Base-by-base conservation (phyloP, 2,113 vertebrate species). In the Damaliscus lunatus region DNA sequence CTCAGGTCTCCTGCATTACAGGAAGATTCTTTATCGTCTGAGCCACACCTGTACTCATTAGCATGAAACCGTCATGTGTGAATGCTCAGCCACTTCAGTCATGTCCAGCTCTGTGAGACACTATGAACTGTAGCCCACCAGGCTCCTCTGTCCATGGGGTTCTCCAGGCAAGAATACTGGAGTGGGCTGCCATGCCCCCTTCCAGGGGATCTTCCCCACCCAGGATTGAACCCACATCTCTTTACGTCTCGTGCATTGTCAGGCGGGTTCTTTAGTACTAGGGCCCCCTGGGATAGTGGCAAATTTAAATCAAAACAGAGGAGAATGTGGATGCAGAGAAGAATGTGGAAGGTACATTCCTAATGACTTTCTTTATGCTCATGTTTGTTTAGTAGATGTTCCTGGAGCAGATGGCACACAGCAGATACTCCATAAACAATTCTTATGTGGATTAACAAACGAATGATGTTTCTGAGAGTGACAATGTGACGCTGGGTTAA, bases 31-130 rank as follows among this genome's bases (percentile, higher is more conserved):
- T 74, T 25, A 74, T 3, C 36, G 0, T 14, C 36, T 74, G 21
- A 74, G n/a, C 21, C 36, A 74, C 71, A 36, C 5, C 0, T 40
- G 5, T 12, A 23, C n/a, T 36, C 36, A 23, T 36, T 71, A 71
- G n/a, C 2, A 0, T 67, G n/a, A 71, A 71, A 36, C 67, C 0
- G 0, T 36, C n/a, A 36, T 0, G n/a, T 21, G n/a, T 36, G 64
- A 9, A 3, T 71, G 64, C 17, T 36, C n/a, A 71, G 64, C n/a
- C 0, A 0, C 64, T 71, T 71, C 64, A 36, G 9, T 36, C 64
- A 36, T 21, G n/a, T 71, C 64, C 64, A 71, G 5, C 64, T 36
- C 64, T 71, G 19, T 71, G 67, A 40, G n/a, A 40, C 19, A 1
- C 67, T 23, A 6, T 40, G n/a, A 23, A 36, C n/a, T 12, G 10